Percentiles rank a stretch among this genome's conserved stretches.
Evolutionary conservation across 2,113 vertebrate species (phyloP).

Genomic region (Arvicanthis niloticus): DNA sequence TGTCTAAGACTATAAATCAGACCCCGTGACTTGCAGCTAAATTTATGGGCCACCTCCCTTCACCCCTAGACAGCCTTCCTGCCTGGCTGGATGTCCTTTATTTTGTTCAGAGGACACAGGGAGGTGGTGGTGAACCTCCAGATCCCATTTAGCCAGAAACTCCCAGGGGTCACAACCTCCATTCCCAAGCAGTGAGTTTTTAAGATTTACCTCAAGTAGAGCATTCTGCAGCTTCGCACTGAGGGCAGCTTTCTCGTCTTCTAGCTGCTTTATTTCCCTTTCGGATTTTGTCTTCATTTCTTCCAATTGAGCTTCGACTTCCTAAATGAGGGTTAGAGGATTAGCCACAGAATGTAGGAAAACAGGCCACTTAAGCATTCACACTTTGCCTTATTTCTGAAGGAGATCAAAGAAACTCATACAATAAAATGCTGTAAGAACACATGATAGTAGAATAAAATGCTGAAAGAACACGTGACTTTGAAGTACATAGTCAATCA

Average conservation of each 20-base stretch:
- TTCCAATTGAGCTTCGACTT: conserved; percentile 88
- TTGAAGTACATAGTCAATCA: neutral
- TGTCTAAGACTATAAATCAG: conserved; percentile 33
- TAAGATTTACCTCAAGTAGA: conserved; percentile 89
- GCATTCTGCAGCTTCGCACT: conserved; percentile 90
- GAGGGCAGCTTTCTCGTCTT: conserved; percentile 91
- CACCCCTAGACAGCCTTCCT: neutral
- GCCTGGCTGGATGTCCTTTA: neutral
- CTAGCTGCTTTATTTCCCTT: conserved; percentile 87
- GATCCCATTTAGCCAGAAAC: neutral
- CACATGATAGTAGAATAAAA: too few species aligned
- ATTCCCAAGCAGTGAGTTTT: fast-evolving
- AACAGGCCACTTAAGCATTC: fast-evolving
- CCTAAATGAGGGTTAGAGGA: conserved; percentile 79
- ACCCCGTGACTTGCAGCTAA: neutral
- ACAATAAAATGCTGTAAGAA: neutral
- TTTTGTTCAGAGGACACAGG: neutral
- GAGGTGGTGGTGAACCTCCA: neutral
- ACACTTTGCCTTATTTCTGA: neutral
- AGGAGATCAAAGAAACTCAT: neutral
- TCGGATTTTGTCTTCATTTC: conserved; percentile 90
- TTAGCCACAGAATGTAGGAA: neutral
- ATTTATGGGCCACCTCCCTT: neutral
- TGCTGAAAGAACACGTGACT: neutral
- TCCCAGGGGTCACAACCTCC: neutral